Evolutionary conservation across 1,140 invertebrate genomes (phyloP), one percentile per base, ranked within the genome.

Genomic region (Cotesia glomerata): DNA sequence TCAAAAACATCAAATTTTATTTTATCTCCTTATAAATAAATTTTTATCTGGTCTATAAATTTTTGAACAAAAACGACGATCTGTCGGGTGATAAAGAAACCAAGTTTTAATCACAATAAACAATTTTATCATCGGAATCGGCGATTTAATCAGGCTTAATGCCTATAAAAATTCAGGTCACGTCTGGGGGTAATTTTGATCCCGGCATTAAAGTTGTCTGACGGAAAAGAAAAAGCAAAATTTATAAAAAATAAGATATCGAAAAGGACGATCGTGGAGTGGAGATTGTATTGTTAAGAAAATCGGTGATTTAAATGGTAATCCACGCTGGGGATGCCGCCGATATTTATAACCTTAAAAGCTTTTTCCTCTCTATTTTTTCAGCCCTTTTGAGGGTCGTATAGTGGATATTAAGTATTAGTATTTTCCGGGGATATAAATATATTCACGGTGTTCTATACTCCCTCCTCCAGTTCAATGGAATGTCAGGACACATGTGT

Each of bases 231-330:
- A 34, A 16, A 45, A 66, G 58, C 5, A 71, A 56, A 54, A 34
- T 7, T 45, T 14, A 8, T 3, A 51, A 35, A 14, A 34, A 71
- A 51, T 34, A 51, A 63, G 32, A 66, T 45, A 18, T 18, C 61
- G 49, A 62, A 39, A 45, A 18, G 13, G 39, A 65, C 62, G 16
- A 66, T 39, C 34, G 34, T 67, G 63, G 45, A 45, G 34, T 67
- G 63, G 45, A 45, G n/a, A 72, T 67, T 72, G 71, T 66, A 8
- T 56, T 67, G 8, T 35, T 58, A 62, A 61, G 45, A 56, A 72
- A 67, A 72, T 67, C 39, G 39, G 64, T 56, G 71, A 72, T 72
- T 65, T 67, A 66, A 66, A 72, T 72, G 71, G 71, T 67, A 72
- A 72, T 72, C 65, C 56, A n/a, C 18, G 11, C 7, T 5, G 32